These are phyloP conservation scores for Tetragonula carbonaria DNA, from an alignment of 2,888 invertebrate species.

Conservation along the genomic window DNA sequence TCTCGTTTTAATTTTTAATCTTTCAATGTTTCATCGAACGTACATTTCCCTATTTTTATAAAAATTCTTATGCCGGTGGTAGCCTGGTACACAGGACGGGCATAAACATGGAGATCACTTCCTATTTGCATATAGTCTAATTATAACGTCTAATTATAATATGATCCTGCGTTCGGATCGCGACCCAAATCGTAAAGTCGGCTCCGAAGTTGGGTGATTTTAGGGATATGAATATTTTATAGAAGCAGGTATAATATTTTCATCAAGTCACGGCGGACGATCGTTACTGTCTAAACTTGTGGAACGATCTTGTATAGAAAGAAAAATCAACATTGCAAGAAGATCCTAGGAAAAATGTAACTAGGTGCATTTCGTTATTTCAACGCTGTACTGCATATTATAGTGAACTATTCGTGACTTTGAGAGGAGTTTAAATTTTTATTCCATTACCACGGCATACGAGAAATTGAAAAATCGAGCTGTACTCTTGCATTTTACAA, in stretches of 20 bases:
- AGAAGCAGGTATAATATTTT: neutral
- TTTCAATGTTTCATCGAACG: neutral
- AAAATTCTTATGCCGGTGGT: neutral
- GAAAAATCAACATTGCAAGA: neutral
- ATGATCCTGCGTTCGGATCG: slow-evolving; percentile 31
- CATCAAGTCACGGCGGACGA: neutral
- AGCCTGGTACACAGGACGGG: no score
- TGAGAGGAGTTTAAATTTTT: neutral
- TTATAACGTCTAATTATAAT: slow-evolving; percentile 22
- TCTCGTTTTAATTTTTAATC: neutral
- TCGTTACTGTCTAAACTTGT: neutral
- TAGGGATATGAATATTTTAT: slow-evolving; percentile 40
- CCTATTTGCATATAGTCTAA: slow-evolving; percentile 19
- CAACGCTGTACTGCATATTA: neutral
- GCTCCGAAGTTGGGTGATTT: slow-evolving; percentile 21
- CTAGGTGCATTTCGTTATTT: neutral
- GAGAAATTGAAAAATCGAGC: neutral
- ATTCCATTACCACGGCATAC: neutral
- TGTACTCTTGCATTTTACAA: no score
- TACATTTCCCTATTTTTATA: neutral
- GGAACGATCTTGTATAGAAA: neutral
- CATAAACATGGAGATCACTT: slow-evolving; percentile 2
- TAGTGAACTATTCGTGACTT: neutral
- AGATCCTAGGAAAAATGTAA: neutral
- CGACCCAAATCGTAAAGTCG: slow-evolving; percentile 34